These are phyloP conservation scores for Seladonia tumulorum DNA, from an alignment of 2,888 invertebrate species.

Conservation along the genomic window DNA sequence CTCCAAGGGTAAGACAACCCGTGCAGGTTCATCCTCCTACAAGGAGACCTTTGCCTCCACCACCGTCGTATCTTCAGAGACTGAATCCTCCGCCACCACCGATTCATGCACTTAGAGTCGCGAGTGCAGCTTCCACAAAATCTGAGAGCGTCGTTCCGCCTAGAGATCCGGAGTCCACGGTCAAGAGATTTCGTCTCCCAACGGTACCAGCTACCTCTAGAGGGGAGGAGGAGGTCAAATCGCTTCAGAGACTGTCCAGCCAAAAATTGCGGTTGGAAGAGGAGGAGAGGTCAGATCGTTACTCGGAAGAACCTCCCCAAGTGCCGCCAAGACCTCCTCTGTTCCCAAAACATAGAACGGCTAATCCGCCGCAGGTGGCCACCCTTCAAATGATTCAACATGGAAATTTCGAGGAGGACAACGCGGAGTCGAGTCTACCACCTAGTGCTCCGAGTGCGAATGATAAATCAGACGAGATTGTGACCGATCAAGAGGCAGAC, in stretches of 20 bases:
- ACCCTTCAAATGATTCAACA: constrained; percentile 89
- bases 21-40: constrained; percentile 74
- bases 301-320: constrained; percentile 80
- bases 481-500: constrained; percentile 73
- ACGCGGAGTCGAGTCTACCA: constrained; percentile 40
- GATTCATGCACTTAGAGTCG: constrained; percentile 73
- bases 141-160: constrained; percentile 48
- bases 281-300: constrained; percentile 76
- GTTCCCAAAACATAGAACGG: constrained; percentile 83
- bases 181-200: constrained; percentile 72
- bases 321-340: constrained; percentile 84
- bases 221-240: constrained; percentile 57
- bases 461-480: constrained; percentile 41
- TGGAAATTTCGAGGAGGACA: constrained; percentile 72
- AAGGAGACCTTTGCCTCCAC: constrained; percentile 75
- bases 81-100: constrained; percentile 85
- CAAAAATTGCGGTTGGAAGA: constrained; percentile 77
- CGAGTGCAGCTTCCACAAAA: constrained; percentile 55
- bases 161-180: constrained; percentile 62
- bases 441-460: not conserved
- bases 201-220: constrained; percentile 34
- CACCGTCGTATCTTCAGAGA: constrained; percentile 83
- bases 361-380: constrained; percentile 86
- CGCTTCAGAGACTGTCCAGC: constrained; percentile 33
- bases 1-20: constrained; percentile 73